Conservation (phyloP, 2,113 vertebrate genomes). For the Albula goreensis region DNA sequence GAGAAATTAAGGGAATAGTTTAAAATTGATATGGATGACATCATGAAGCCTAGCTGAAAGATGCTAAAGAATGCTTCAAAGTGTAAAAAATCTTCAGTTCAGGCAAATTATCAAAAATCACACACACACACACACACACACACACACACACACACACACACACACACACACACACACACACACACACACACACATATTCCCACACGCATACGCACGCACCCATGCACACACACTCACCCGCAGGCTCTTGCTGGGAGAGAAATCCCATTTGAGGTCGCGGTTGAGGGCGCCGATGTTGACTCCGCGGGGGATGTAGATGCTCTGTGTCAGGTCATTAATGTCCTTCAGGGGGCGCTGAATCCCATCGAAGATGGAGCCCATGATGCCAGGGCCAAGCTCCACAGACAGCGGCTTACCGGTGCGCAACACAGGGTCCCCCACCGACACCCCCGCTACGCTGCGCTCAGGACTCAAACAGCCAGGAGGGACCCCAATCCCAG, state of each 20-base stretch:
- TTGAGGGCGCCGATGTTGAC: constrained; percentile 92
- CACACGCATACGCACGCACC: too few species aligned
- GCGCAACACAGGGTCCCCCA: constrained; percentile 93
- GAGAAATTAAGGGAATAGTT: too few species aligned
- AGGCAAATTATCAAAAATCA: too few species aligned
- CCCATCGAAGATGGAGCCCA: constrained; percentile 98
- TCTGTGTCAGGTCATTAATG: constrained; percentile 88
- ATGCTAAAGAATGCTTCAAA: too few species aligned
- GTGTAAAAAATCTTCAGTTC: too few species aligned
- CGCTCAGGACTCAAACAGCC: constrained; percentile 76
- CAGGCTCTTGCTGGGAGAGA: constrained; percentile 82
- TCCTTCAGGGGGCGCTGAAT: constrained; percentile 94
- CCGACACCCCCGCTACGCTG: constrained; percentile 85
- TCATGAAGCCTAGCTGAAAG: too few species aligned
- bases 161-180: constrained; percentile 8
- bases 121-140: too few species aligned
- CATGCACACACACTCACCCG: constrained; percentile 70
- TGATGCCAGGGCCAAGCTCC: constrained; percentile 93
- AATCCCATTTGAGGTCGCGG: constrained; percentile 93
- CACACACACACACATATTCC: neutral
- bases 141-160: neutral
- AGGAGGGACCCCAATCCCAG: neutral
- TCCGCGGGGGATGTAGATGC: constrained; percentile 96
- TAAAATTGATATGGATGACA: too few species aligned
- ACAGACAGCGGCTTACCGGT: constrained; percentile 96